Percentiles rank a stretch among this genome's conserved stretches.
phyloP scores from a whole-genome alignment of 2,888 invertebrate species.

The Tenthredo scrophulariae region DNA sequence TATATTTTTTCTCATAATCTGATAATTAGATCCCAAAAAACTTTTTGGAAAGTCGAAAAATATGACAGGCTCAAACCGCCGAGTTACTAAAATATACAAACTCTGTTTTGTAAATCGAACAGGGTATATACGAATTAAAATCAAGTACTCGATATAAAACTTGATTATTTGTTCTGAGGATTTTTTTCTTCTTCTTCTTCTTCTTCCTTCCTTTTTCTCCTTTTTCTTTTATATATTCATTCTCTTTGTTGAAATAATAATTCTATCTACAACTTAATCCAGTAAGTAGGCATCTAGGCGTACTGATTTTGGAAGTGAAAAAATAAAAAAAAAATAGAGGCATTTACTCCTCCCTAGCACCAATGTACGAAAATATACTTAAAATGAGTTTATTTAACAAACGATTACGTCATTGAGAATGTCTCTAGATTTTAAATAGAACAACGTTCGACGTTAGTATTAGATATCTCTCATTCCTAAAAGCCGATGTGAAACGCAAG shows the following conservation, averaged over 20 bases:
- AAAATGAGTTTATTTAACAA: background rate
- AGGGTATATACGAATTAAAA: background rate
- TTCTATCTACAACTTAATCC: background rate
- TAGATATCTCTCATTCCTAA: background rate
- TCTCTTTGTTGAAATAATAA: background rate
- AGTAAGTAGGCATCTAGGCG: background rate
- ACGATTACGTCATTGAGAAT: background rate
- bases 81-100: conserved; percentile 4
- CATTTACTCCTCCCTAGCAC: background rate
- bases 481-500: background rate
- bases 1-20: background rate
- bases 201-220: no score
- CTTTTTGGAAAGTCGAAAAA: background rate
- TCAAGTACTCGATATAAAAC: background rate
- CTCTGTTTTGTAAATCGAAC: background rate
- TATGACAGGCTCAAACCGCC: background rate
- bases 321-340: background rate
- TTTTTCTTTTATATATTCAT: background rate
- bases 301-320: background rate
- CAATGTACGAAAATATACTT: background rate
- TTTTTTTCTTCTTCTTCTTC: background rate
- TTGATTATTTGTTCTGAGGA: background rate
- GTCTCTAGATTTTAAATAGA: background rate
- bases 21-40: background rate
- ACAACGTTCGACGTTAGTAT: background rate